A percentile compares a stretch with the other conserved stretches of the same genome.
These are phyloP conservation scores for Vidua chalybeata DNA, from an alignment of 2,113 vertebrate genomes.

Conservation along the genomic window DNA sequence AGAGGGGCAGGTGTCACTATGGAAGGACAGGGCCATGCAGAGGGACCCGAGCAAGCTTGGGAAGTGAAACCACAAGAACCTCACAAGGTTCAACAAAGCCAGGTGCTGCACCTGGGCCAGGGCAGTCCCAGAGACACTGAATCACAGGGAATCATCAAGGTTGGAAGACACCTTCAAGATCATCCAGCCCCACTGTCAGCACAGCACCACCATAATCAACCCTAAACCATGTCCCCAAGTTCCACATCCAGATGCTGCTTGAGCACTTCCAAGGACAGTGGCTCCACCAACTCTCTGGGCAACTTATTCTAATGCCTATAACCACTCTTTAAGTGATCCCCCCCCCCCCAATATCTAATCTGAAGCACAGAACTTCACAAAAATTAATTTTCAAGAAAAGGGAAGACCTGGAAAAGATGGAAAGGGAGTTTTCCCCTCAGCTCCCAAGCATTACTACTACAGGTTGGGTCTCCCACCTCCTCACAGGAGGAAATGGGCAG, in stretches of 20 bases:
- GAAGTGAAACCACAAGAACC: neutral
- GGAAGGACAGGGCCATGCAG: too few species aligned
- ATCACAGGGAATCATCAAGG: too few species aligned
- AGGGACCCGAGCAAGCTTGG: neutral
- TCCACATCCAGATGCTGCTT: neutral
- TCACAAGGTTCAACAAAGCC: neutral
- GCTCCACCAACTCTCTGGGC: neutral
- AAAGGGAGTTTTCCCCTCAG: neutral
- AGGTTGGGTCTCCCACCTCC: accelerated
- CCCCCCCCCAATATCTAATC: accelerated
- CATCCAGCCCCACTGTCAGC: neutral
- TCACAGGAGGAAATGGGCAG: neutral
- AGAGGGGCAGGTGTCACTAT: too few species aligned
- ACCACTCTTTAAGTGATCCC: neutral
- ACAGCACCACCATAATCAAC: neutral
- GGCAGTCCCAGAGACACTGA: neutral
- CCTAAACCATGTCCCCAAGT: neutral
- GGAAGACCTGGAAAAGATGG: neutral
- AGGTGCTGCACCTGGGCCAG: neutral
- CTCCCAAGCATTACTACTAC: neutral
- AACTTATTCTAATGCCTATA: neutral
- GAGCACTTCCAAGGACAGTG: neutral
- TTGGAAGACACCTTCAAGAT: neutral
- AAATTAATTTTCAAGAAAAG: neutral
- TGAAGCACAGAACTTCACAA: neutral